Conservation (phyloP, 1,140 invertebrate species). For the Aricia agestis region DNA sequence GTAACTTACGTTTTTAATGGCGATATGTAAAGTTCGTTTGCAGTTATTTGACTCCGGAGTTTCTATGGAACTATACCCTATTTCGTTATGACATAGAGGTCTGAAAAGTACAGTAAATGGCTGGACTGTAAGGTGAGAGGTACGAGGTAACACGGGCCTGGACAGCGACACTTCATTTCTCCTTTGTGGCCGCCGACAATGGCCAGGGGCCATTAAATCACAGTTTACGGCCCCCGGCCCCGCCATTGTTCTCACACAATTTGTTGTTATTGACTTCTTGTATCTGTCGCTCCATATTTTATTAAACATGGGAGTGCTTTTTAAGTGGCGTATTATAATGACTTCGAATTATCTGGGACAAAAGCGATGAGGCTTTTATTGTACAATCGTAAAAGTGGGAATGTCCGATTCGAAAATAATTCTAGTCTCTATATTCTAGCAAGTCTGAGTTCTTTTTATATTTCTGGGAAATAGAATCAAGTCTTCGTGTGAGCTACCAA, state of each 20-base stretch:
- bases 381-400: not conserved
- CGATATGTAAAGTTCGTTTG: not conserved
- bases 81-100: not conserved
- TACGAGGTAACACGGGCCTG: not conserved
- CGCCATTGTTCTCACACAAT: constrained; percentile 4
- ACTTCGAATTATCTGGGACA: not conserved
- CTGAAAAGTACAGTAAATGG: not conserved
- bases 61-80: not conserved
- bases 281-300: not conserved
- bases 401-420: not conserved
- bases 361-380: not conserved
- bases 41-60: not conserved
- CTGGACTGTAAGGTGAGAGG: not conserved
- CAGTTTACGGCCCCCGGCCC: not conserved
- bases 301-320: not conserved
- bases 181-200: constrained; percentile 38
- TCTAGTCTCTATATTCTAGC: not conserved
- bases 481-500: too few species aligned
- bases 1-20: not conserved
- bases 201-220: not conserved
- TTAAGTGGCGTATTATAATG: not conserved
- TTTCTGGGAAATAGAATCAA: not conserved
- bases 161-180: not conserved
- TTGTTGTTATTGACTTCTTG: not conserved
- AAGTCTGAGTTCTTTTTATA: not conserved